Base-by-base conservation (phyloP, 2,888 invertebrate species). In the Parascotia fuliginaria region DNA sequence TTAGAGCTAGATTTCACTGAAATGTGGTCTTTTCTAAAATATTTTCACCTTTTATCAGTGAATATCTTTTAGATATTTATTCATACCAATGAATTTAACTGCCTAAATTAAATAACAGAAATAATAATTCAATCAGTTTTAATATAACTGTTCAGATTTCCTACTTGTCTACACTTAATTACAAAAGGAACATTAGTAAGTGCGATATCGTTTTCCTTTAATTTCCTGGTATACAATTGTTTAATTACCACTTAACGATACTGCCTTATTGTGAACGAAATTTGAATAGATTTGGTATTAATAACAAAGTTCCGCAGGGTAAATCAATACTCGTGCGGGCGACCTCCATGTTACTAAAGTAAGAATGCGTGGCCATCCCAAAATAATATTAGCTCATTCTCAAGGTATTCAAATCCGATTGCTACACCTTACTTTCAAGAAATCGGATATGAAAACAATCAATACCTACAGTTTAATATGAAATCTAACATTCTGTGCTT, bases 301-400 rank as follows among this genome's bases (percentile, higher is more conserved):
- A 76, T 75, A 79, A 72, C 67, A 74, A 60, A 75, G 80, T 66
- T 77, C 77, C 70, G 73, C 74, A 66, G 75, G 79, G 74, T 73
- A 78, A 83, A 87, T 87, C 86, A 81, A 87, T 87, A 85, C 77
- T 72, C 65, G 72, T 65, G 75, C 75, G 72, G 66, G 64, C 79
- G 70, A 69, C 69, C 73, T 75, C 74, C 70, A 59, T 66, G 60
- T 65, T 72, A 73, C 67, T 7, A 72, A 75, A 77, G 75, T 77
- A 76, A 79, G 77, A 79, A 77, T 74, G 71, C 50, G 55, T 53
- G 61, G 64, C 70, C 66, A 63, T 69, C 67, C 70, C n/a, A 61
- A 79, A 61, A 75, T 72, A 74, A 69, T 70, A 68, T 65, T 70
- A 66, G 65, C 61, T 69, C 66, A 60, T 69, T 70, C 65, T 50